These are phyloP conservation scores for Cherax destructor DNA, from an alignment of 1,140 invertebrate species.

Conservation along the genomic window DNA sequence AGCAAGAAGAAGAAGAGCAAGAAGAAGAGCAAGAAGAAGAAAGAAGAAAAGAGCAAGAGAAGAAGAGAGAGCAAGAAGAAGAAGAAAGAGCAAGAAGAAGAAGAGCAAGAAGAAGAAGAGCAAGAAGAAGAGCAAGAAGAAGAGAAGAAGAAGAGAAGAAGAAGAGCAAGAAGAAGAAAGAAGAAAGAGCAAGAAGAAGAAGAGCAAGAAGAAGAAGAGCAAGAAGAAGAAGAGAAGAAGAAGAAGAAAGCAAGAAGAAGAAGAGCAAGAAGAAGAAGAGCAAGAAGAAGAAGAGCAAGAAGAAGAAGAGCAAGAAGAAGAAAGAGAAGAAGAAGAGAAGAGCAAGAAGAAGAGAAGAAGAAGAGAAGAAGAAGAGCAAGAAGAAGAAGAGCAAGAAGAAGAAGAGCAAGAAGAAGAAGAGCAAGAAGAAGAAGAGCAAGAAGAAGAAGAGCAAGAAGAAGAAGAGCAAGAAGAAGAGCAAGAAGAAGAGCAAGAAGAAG, in stretches of 20 bases:
- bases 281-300: too few species aligned
- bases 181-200: background rate
- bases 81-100: background rate
- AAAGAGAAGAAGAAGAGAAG: too few species aligned
- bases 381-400: too few species aligned
- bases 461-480: background rate
- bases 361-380: too few species aligned
- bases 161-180: background rate
- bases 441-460: too few species aligned
- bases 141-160: background rate
- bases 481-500: background rate
- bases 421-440: too few species aligned
- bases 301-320: too few species aligned
- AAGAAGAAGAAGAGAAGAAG: background rate
- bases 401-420: too few species aligned
- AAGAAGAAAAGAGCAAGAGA: background rate
- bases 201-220: too few species aligned
- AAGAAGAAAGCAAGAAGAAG: background rate
- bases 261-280: too few species aligned
- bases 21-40: background rate
- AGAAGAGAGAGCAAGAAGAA: background rate
- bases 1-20: background rate
- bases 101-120: background rate
- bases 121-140: background rate
- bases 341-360: too few species aligned